Percentiles rank a stretch among this genome's conserved stretches.
These are phyloP conservation scores for Larimichthys polyactis DNA, from an alignment of 2,113 vertebrate genomes.

Conservation along the genomic window DNA sequence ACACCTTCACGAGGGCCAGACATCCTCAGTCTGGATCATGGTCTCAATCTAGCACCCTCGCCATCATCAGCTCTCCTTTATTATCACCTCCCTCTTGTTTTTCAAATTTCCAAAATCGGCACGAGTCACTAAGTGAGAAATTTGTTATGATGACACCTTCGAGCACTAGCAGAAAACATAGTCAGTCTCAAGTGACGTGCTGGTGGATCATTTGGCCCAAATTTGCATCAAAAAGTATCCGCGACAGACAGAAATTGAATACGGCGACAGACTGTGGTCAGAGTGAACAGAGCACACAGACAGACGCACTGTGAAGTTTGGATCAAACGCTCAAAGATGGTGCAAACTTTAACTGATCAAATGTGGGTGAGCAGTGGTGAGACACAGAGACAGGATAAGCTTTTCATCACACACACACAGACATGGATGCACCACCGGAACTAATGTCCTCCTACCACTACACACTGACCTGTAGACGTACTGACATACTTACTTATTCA, in stretches of 20 bases:
- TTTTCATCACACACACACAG: too few relatives aligned
- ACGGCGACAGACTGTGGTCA: background rate
- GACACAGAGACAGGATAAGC: background rate
- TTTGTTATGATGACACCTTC: constrained; percentile 31
- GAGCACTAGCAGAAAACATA: background rate
- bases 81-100: background rate
- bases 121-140: background rate
- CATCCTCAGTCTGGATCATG: background rate
- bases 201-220: constrained; percentile 33
- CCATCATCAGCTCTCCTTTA: background rate
- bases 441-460: constrained; percentile 24
- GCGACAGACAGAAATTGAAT: background rate
- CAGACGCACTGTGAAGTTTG: background rate
- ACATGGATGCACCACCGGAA: constrained; percentile 19
- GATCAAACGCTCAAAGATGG: background rate
- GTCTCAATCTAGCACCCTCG: background rate
- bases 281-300: background rate
- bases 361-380: background rate
- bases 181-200: background rate
- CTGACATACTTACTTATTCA: constrained; percentile 51
- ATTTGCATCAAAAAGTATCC: constrained; percentile 24
- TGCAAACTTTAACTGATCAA: background rate
- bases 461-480: constrained; percentile 54
- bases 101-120: background rate
- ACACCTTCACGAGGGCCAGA: background rate